Conservation (phyloP, 1,140 invertebrate species). For the Chironomus striatipennis region DNA sequence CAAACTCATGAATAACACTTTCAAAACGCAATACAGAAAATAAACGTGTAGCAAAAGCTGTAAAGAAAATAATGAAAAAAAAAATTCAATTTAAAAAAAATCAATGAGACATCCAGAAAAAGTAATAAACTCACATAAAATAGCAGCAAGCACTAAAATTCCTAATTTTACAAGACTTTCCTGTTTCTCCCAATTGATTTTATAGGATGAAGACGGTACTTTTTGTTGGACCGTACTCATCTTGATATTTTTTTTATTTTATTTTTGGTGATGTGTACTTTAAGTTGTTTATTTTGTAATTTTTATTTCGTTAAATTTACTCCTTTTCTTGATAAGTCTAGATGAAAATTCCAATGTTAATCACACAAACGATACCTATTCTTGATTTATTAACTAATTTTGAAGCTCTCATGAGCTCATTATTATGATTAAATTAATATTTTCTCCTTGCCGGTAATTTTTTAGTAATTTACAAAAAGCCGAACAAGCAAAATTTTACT, state of each 20-base stretch:
- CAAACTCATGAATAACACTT: constrained; percentile 97
- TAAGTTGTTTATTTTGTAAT: constrained; percentile 3
- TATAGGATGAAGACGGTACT: neutral
- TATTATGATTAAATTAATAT: neutral
- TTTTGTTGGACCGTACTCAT: neutral
- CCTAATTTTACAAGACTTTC: constrained; percentile 88
- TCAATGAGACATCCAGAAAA: constrained; percentile 27
- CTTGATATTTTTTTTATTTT: neutral
- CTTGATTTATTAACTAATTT: neutral
- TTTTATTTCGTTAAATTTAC: neutral
- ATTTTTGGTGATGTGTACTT: neutral
- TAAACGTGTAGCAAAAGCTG: constrained; percentile 89
- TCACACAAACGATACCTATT: neutral
- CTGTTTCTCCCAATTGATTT: constrained; percentile 63
- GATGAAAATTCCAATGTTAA: neutral
- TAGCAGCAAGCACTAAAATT: constrained; percentile 81
- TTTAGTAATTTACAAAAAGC: neutral
- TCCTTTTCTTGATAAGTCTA: neutral
- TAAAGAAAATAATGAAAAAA: constrained; percentile 39
- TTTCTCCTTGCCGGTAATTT: neutral
- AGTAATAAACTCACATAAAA: constrained; percentile 72
- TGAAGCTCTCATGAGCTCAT: neutral
- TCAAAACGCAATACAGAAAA: constrained; percentile 97
- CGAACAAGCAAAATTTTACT: too few relatives aligned
- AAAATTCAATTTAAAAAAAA: neutral